Evolutionary conservation across 2,888 invertebrate species (phyloP).

Genomic region (Lissocephala sabroskyi): DNA sequence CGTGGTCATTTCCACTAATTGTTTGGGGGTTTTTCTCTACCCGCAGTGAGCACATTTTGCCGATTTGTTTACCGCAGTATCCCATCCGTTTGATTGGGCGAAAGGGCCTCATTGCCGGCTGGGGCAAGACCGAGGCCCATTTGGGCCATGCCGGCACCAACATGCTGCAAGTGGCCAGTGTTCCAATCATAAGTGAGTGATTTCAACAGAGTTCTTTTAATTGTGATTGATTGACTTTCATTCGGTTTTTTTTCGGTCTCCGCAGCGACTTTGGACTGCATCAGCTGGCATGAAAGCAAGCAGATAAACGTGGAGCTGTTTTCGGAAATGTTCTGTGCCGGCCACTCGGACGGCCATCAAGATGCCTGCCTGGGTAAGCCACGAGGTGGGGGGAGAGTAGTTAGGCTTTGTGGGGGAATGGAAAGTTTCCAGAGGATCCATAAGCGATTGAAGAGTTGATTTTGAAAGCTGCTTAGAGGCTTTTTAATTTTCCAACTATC

Average conservation of each 20-base stretch:
- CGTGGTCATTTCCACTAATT: too few species aligned
- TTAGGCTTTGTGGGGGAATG: too few species aligned
- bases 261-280: conserved; percentile 81
- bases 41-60: conserved; percentile 77
- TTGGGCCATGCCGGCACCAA: conserved; percentile 86
- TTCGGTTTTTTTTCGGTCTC: too few species aligned
- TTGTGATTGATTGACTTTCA: too few species aligned
- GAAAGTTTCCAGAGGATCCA: too few species aligned
- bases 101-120: conserved; percentile 83
- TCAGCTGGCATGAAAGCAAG: conserved; percentile 86
- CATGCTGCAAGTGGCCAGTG: conserved; percentile 83
- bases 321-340: conserved; percentile 88
- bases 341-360: conserved; percentile 85
- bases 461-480: too few species aligned
- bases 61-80: conserved; percentile 82
- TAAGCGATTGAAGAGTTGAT: too few species aligned
- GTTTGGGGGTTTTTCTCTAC: too few species aligned
- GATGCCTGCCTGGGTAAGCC: conserved; percentile 85
- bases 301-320: conserved; percentile 84
- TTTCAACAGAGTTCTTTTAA: background rate
- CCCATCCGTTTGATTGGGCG: conserved; percentile 74
- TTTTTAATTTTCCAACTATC: too few species aligned
- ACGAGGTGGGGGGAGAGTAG: too few species aligned
- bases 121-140: conserved; percentile 86
- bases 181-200: conserved; percentile 83